phyloP scores from a whole-genome alignment of 2,888 invertebrate species.

The Tipula helvola region DNA sequence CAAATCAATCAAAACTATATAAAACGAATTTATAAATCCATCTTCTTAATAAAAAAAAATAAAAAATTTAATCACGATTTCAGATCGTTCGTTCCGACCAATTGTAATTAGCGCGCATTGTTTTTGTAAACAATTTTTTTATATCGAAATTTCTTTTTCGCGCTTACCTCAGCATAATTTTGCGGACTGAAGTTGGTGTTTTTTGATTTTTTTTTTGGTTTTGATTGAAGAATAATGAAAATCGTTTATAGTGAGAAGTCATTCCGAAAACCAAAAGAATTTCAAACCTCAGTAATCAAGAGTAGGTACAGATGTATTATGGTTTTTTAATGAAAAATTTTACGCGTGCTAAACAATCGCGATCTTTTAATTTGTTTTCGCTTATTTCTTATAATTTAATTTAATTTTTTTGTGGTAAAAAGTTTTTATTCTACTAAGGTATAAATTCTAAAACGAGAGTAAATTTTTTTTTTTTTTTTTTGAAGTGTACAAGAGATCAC shows the following conservation, averaged over 20 bases:
- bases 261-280: background rate
- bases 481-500: background rate
- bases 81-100: background rate
- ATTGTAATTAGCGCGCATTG: background rate
- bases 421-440: background rate
- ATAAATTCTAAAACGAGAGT: background rate
- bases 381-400: background rate
- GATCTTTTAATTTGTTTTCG: background rate
- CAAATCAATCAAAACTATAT: background rate
- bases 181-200: background rate
- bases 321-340: background rate
- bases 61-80: background rate
- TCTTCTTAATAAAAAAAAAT: background rate
- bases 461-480: background rate
- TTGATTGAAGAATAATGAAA: background rate
- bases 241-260: background rate
- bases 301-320: background rate
- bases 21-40: background rate
- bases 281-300: background rate
- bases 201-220: background rate
- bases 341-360: background rate
- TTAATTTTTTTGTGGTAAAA: background rate
- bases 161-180: background rate
- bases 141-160: background rate
- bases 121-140: background rate